These are phyloP conservation scores for Stenopsyche tienmushanensis DNA, from an alignment of 1,140 invertebrate species.

Conservation along the genomic window DNA sequence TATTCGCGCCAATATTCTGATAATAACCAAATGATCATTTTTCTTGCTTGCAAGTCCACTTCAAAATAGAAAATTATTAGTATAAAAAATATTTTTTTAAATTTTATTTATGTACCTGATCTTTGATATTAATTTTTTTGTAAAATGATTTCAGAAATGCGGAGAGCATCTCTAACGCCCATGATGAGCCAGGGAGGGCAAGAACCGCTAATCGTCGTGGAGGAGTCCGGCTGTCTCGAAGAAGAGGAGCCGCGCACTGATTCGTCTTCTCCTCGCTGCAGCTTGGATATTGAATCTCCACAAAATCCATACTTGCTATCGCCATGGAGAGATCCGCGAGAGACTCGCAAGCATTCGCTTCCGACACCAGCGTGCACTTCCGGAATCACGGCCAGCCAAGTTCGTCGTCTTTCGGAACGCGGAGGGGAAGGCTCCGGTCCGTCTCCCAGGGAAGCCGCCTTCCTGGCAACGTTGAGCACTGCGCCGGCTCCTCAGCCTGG, in stretches of 20 bases:
- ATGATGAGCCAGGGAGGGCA: constrained; percentile 53
- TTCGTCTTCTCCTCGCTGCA: constrained; percentile 58
- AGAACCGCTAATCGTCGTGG: constrained; percentile 79
- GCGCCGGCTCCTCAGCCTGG: constrained; percentile 68
- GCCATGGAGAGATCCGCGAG: constrained; percentile 67
- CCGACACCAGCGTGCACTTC: constrained; percentile 79
- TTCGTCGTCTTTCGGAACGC: constrained; percentile 73
- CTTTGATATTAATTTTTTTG: not conserved
- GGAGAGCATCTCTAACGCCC: constrained; percentile 52
- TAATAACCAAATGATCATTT: too few species aligned
- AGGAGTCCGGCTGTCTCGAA: constrained; percentile 68
- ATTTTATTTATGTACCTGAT: not conserved
- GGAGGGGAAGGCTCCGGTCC: constrained; percentile 69
- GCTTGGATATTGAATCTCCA: constrained; percentile 71
- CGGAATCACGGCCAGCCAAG: constrained; percentile 82
- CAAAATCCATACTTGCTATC: constrained; percentile 77
- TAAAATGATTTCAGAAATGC: constrained; percentile 47
- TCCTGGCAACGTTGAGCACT: constrained; percentile 75
- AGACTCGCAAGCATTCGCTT: constrained; percentile 75
- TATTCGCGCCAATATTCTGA: too few species aligned
- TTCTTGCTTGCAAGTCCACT: too few species aligned
- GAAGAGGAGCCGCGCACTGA: constrained; percentile 61
- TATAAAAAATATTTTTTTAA: not conserved
- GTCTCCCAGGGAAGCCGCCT: constrained; percentile 71
- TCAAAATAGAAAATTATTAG: not conserved